Conservation (phyloP, 2,797 vertebrate genomes). For the Chaenodraco wilsoni region DNA sequence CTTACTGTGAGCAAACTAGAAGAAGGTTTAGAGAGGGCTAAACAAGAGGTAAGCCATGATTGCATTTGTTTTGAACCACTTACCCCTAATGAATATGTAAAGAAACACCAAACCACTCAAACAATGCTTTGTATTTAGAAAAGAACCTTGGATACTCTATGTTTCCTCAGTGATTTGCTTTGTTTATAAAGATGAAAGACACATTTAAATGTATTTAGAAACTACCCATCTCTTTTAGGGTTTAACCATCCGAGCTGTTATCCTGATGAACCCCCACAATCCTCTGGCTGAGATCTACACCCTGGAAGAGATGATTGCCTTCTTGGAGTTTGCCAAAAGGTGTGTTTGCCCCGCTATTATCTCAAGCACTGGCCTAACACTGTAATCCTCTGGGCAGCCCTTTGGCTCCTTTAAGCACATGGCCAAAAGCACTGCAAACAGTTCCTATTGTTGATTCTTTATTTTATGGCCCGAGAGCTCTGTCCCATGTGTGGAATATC, state of each 20-base stretch:
- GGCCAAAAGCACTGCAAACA: constrained; percentile 27
- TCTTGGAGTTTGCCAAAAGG: constrained; percentile 96
- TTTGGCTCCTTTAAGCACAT: constrained; percentile 31
- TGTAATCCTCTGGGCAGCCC: constrained; percentile 25
- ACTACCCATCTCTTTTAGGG: constrained; percentile 80
- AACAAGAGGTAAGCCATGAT: constrained; percentile 83
- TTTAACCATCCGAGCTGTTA: constrained; percentile 87
- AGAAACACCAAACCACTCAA: background rate
- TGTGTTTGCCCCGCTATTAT: constrained; percentile 65
- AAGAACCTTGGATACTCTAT: constrained; percentile 3
- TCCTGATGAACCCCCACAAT: constrained; percentile 96
- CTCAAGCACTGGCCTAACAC: constrained; percentile 5
- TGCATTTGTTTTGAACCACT: constrained; percentile 3
- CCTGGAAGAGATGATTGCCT: constrained; percentile 86
- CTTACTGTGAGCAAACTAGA: constrained; percentile 93
- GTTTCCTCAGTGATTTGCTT: constrained; percentile 20
- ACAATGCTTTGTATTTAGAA: background rate
- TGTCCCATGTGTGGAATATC: constrained; percentile 56
- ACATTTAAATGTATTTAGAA: constrained; percentile 15
- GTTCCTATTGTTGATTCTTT: constrained; percentile 28
- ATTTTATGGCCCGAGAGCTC: constrained; percentile 42
- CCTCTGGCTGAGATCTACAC: constrained; percentile 94
- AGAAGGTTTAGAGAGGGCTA: constrained; percentile 85
- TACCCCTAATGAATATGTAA: constrained; percentile 30
- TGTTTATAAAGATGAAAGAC: constrained; percentile 13